Conservation (phyloP, 2,888 invertebrate species). For the Pelosia muscerda region DNA sequence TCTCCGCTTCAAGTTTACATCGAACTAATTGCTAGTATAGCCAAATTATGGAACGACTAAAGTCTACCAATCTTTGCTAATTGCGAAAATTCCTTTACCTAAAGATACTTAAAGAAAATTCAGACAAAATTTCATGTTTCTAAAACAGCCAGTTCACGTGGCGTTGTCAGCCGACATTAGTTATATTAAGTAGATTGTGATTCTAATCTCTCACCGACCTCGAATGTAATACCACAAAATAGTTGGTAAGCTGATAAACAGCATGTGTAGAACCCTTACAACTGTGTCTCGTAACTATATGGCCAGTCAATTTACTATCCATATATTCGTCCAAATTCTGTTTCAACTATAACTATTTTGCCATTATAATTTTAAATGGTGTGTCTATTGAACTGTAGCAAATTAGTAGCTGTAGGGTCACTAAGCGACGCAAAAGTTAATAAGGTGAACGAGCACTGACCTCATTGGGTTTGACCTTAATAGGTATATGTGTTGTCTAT, state of each 20-base stretch:
- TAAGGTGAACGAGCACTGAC: not conserved
- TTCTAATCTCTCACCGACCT: constrained; percentile 15
- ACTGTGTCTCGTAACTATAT: constrained; percentile 2
- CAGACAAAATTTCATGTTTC: not conserved
- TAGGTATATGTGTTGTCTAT: not conserved
- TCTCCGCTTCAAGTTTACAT: no score
- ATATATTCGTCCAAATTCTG: no score
- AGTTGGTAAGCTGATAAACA: constrained; percentile 14
- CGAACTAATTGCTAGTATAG: no score
- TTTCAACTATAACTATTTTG: not conserved
- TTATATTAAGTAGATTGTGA: not conserved
- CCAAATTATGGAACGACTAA: no score
- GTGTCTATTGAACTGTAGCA: not conserved
- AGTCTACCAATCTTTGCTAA: no score
- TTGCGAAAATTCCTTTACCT: no score
- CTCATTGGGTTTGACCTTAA: constrained; percentile 6
- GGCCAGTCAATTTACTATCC: not conserved
- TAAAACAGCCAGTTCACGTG: not conserved
- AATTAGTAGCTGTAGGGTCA: not conserved
- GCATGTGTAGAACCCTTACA: constrained; percentile 4
- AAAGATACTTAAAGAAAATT: no score
- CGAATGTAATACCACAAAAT: constrained; percentile 24
- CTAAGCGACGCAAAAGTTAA: constrained; percentile 10
- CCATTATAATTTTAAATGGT: not conserved
- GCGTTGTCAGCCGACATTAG: not conserved